Evolutionary conservation across 53 echinoderm and acorn worm species (phyloP).

Genomic region (Holothuria scabra): DNA sequence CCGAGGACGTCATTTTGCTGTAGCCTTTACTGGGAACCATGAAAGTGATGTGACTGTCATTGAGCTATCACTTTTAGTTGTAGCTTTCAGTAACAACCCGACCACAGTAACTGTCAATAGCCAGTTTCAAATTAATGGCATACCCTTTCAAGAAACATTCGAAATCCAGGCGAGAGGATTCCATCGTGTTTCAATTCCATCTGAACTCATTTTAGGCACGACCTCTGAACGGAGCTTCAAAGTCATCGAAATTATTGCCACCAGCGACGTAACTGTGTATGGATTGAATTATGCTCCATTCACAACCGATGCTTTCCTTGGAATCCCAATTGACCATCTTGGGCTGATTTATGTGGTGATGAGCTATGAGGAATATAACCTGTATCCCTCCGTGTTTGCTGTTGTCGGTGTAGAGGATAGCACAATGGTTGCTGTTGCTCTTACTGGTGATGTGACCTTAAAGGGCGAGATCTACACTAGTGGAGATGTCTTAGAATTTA

Average conservation of each 20-base stretch:
- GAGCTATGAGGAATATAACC: slow-evolving; percentile 1
- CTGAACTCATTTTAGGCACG: background rate
- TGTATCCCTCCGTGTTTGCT: background rate
- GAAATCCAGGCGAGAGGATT: background rate
- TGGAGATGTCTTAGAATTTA: slow-evolving; percentile 57
- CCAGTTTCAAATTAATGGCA: background rate
- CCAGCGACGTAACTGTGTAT: slow-evolving; percentile 57
- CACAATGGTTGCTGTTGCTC: slow-evolving; percentile 51
- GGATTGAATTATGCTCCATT: slow-evolving; percentile 54
- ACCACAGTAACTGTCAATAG: slow-evolving; percentile 22
- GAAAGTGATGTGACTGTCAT: background rate
- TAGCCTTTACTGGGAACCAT: slow-evolving; percentile 22
- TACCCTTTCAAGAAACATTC: background rate
- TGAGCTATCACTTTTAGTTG: slow-evolving; percentile 19
- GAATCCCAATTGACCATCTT: slow-evolving; percentile 56
- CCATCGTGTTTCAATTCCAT: background rate
- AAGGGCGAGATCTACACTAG: slow-evolving; percentile 45
- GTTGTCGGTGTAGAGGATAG: slow-evolving; percentile 19
- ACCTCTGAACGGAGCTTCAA: slow-evolving; percentile 44
- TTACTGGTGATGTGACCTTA: slow-evolving; percentile 55
- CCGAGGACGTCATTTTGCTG: background rate
- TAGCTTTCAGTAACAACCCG: slow-evolving; percentile 14
- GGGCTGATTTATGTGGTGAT: slow-evolving; percentile 58
- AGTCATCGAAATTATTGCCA: slow-evolving; percentile 54
- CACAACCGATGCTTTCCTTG: slow-evolving; percentile 69